These are phyloP conservation scores for Crotalus helleri DNA, from an alignment of 2,113 vertebrate genomes.

Conservation along the genomic window DNA sequence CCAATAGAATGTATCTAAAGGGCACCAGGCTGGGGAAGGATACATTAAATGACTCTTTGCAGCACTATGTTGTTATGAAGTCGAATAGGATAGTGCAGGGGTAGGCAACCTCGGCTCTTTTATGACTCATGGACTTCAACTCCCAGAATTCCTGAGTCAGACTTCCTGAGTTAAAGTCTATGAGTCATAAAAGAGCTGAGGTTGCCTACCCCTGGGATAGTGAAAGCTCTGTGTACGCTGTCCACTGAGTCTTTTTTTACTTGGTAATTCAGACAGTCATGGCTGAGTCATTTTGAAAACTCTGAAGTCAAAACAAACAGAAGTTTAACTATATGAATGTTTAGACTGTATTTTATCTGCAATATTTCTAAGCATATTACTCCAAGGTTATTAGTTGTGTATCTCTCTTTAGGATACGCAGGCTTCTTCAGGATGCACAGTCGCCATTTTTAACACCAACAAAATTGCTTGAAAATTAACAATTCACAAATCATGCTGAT, in stretches of 20 bases:
- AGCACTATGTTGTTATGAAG: neutral
- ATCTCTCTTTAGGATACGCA: neutral
- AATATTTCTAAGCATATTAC: neutral
- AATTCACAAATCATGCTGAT: neutral
- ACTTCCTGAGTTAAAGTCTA: too few species aligned
- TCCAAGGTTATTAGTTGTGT: neutral
- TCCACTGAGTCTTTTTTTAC: neutral
- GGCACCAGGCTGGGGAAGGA: neutral
- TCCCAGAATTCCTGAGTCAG: too few species aligned
- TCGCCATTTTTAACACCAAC: too few species aligned
- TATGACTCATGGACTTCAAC: too few species aligned
- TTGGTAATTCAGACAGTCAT: neutral
- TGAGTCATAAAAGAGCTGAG: too few species aligned
- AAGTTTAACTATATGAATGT: neutral
- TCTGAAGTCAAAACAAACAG: neutral
- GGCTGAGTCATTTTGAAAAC: neutral
- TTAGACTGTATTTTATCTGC: neutral
- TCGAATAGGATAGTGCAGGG: neutral
- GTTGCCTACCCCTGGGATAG: too few species aligned
- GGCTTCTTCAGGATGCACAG: too few species aligned
- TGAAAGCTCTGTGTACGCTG: neutral
- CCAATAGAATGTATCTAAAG: neutral
- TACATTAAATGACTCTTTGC: neutral
- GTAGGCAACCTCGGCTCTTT: too few species aligned
- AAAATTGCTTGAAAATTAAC: neutral